phyloP scores from a whole-genome alignment of 2,113 vertebrate genomes.

The Muscicapa adusta region DNA sequence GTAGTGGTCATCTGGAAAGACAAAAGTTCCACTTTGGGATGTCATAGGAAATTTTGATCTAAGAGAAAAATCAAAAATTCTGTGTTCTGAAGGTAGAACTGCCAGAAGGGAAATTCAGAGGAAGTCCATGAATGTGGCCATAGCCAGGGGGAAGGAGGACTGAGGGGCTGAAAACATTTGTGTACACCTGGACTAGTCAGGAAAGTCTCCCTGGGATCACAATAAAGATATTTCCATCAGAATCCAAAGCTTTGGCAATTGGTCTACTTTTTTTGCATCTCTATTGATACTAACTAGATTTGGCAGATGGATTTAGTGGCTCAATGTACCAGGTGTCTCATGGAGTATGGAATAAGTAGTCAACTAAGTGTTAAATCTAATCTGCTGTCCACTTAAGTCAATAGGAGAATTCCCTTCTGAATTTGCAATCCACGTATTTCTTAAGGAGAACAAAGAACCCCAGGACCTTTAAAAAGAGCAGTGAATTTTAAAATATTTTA shows the following conservation, averaged over 20 bases:
- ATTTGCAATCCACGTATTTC: neutral
- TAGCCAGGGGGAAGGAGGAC: neutral
- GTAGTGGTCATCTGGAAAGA: neutral
- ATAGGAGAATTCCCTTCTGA: neutral
- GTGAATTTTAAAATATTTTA: neutral
- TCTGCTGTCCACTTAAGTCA: neutral
- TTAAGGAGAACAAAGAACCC: neutral
- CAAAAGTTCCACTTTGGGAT: neutral
- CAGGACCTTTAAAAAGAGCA: neutral
- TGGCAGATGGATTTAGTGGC: neutral
- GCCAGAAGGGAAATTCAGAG: neutral
- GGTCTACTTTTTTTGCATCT: neutral
- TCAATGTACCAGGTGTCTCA: neutral
- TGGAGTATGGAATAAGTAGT: neutral
- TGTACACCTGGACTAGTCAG: neutral
- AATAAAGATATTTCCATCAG: neutral
- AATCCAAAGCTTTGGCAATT: neutral
- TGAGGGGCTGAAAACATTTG: neutral
- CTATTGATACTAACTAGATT: neutral
- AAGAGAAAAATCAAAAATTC: neutral
- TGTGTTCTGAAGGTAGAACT: neutral
- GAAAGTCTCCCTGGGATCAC: neutral
- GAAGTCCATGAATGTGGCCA: neutral
- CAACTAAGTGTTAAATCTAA: neutral
- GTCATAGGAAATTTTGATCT: neutral